Base-by-base conservation (phyloP, 2,797 vertebrate species). In the Amniataba percoides region DNA sequence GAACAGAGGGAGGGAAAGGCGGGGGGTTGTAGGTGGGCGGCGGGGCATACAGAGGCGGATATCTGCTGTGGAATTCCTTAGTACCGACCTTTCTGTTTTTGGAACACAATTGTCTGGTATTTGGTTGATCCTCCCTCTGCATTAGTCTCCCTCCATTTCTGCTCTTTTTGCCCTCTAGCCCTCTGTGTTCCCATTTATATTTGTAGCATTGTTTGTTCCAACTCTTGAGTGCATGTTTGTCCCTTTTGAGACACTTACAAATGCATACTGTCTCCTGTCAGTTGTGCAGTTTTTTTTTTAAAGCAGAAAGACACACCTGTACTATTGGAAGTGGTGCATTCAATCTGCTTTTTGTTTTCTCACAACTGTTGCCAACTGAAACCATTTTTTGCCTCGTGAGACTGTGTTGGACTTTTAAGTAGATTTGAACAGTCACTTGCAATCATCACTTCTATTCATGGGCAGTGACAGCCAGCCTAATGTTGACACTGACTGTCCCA, bases 11-110 rank as follows among this genome's bases (percentile, higher is more conserved):
- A 71, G 52, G 68, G 73, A 45, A 42, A 46, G 57, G 43, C 27
- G 4, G 27, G 5, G 27, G 27, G 27, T n/a, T n/a, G n/a, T n/a
- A 49, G 36, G 4, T 12, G 18, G 56, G 8, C 36, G 42, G 27
- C 66, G 65, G 0, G 12, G 69, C 7, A 71, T 45, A 72, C n/a
- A 7, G 74, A 85, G 82, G 87, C 80, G 75, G 90, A 91, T 94
- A 92, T 95, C 92, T 93, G 86, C 78, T 87, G 84, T 92, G 89
- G 87, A 92, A 95, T 95, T 94, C 92, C 89, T 88, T 86, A 86
- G 83, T 69, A 87, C 72, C 66, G 55, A 74, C 77, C 6, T 18
- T 82, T 90, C 92, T 91, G 92, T 94, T 95, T 94, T 93, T 89
- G 91, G 93, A 95, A 93, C 81, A 89, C 85, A 74, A 90, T 90